Base-by-base conservation (phyloP, 2,113 vertebrate genomes). In the Zosterops pallidus region DNA sequence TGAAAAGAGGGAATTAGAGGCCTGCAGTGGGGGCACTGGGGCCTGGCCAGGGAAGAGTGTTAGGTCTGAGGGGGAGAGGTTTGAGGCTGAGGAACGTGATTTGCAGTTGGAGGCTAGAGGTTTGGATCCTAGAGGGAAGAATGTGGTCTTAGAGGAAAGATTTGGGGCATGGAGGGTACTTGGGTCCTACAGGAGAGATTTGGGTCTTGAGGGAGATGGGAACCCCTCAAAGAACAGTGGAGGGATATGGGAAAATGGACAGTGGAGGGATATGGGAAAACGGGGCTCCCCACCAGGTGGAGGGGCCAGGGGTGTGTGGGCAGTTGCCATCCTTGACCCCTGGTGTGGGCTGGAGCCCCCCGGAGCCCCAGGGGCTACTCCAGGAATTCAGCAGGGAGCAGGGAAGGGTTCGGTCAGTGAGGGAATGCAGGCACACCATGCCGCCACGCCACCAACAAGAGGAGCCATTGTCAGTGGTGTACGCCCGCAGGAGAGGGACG, bases 311-410 rank as follows among this genome's bases (percentile, higher is more conserved):
- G 6, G 2, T 5, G 31, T 39, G 26, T 41, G 29, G 24, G 31
- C 24, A 33, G 17, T 12, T 17, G 31, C 21, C 31, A 44, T 13
- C 90, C n/a, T 3, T 15, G 21, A 39, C 12, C 12, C 19, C 9
- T 28, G 37, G 22, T 0, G 0, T 7, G 49, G 41, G 33, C 24
- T 22, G 9, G 29, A 80, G 28, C 15, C 8, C 41, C 5, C 18
- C 62, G 53, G n/a, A 33, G 3, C 14, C 8, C 20, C 2, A 25
- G 29, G 68, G 62, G 52, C 22, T 26, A 44, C 39, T 62, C 31
- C 42, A 47, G 78, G 85, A 90, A 93, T 67, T n/a, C 3, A 2
- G 1, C n/a, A 1, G 2, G 37, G 37, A 64, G 31, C 5, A 2
- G 62, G 31, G 74, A 65, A 39, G 33, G 5, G 47, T 9, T n/a